Evolutionary conservation across 37 sponge, comb jelly and placozoan genomes (phyloP).

Genomic region (Mnemiopsis leidyi): DNA sequence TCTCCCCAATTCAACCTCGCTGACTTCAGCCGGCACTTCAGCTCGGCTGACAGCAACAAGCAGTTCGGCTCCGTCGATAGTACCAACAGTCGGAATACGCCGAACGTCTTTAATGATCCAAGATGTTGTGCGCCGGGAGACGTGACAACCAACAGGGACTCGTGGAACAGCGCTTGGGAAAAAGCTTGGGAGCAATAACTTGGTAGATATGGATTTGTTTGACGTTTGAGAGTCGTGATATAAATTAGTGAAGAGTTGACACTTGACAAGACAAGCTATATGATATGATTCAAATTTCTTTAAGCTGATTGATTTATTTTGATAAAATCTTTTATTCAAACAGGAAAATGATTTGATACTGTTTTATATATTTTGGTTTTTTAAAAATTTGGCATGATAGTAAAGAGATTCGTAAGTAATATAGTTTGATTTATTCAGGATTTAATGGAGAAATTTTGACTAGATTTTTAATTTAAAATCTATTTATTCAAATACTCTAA

Average conservation of each 20-base stretch:
- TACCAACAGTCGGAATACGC: background rate
- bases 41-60: background rate
- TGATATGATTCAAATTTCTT: background rate
- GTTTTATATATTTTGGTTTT: background rate
- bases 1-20: background rate
- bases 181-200: conserved; percentile 22
- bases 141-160: background rate
- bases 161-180: conserved; percentile 22
- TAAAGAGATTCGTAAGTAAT: background rate
- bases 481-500: background rate
- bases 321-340: background rate
- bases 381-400: background rate
- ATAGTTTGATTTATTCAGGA: background rate
- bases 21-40: background rate
- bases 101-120: background rate
- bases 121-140: background rate
- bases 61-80: background rate
- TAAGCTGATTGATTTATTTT: background rate
- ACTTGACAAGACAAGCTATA: too few relatives aligned
- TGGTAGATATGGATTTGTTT: background rate
- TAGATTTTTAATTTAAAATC: background rate
- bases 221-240: too few relatives aligned
- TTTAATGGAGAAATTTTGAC: background rate
- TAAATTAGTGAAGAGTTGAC: too few relatives aligned
- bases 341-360: background rate